phyloP scores from a whole-genome alignment of 1,140 invertebrate species.

The Aporrectodea caliginosa region DNA sequence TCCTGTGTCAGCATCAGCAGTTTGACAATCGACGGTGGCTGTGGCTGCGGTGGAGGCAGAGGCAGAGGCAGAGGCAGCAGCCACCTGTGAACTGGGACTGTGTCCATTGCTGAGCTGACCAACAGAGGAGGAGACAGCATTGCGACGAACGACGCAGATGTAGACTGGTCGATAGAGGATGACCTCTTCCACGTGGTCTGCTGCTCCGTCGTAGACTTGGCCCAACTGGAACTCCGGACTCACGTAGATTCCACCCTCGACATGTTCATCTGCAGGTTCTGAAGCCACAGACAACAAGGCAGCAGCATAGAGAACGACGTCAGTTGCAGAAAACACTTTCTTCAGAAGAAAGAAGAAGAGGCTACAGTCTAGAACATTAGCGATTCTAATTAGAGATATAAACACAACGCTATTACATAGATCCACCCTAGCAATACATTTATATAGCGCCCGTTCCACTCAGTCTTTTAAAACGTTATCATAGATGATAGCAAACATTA shows the following conservation, averaged over 20 bases:
- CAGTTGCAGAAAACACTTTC: too few relatives aligned
- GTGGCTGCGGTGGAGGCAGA: neutral
- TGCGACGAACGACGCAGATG: slow-evolving; percentile 53
- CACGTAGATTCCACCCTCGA: slow-evolving; percentile 76
- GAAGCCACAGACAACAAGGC: too few relatives aligned
- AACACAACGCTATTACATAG: too few relatives aligned
- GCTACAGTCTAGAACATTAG: neutral
- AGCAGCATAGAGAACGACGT: too few relatives aligned
- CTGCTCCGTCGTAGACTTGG: slow-evolving; percentile 73
- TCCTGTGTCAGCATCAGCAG: neutral
- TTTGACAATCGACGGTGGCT: neutral
- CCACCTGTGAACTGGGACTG: neutral
- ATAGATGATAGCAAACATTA: too few relatives aligned
- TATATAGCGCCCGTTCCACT: too few relatives aligned
- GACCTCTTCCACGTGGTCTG: slow-evolving; percentile 40
- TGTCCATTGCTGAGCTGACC: neutral
- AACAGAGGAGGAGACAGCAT: too few relatives aligned
- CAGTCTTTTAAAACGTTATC: neutral
- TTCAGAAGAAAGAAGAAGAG: neutral
- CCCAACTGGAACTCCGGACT: slow-evolving; percentile 76
- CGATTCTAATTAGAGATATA: neutral
- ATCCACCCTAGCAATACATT: too few relatives aligned
- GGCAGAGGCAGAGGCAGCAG: too few relatives aligned
- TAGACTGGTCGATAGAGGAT: slow-evolving; percentile 69
- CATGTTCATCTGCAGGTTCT: slow-evolving; percentile 69